Conservation (phyloP, 35 echinoderm and acorn worm genomes). For the Anneissia japonica region DNA sequence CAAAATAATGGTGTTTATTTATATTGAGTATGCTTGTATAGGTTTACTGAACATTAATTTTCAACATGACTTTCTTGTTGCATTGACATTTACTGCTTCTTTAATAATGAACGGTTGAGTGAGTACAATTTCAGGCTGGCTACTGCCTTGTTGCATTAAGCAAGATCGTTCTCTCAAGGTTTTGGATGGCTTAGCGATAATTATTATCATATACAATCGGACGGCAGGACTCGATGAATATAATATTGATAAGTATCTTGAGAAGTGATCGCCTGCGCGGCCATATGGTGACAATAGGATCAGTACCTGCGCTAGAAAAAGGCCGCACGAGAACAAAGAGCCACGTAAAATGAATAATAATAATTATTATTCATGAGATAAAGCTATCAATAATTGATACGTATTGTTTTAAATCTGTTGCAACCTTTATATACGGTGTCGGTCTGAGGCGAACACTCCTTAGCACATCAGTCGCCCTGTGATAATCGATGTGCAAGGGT, state of each 20-base stretch:
- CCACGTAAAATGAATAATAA: neutral
- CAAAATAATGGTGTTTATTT: neutral
- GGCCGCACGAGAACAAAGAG: neutral
- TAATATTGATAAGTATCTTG: neutral
- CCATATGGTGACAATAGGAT: neutral
- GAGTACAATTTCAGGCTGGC: neutral
- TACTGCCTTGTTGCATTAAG: neutral
- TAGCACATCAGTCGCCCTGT: neutral
- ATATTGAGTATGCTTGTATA: neutral
- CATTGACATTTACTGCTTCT: neutral
- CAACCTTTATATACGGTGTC: neutral
- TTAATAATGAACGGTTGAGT: neutral
- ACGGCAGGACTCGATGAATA: neutral
- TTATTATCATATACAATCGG: neutral
- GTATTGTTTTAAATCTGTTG: neutral
- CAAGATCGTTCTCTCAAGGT: too few relatives aligned
- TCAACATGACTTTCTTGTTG: neutral
- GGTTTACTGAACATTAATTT: neutral
- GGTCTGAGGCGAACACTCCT: neutral
- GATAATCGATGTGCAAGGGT: neutral
- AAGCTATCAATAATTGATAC: neutral
- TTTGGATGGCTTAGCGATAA: neutral
- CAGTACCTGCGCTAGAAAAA: neutral
- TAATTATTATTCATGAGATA: slow-evolving; percentile 2
- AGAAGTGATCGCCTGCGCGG: neutral